Conservation (phyloP, 2,888 invertebrate genomes). For the Amblyjoppa proteus region DNA sequence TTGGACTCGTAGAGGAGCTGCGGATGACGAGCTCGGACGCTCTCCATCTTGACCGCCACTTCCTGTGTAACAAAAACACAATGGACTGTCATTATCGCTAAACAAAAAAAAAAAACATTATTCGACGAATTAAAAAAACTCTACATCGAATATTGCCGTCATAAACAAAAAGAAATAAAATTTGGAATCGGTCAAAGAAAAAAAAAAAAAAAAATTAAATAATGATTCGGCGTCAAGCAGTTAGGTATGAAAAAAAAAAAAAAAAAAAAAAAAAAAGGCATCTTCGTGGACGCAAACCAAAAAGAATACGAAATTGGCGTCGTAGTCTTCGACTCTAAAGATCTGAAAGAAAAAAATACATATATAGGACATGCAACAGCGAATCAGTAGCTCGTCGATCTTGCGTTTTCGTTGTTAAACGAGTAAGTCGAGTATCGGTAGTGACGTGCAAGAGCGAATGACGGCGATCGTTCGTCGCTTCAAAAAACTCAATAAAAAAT, state of each 20-base stretch:
- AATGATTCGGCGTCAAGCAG: background rate
- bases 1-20: constrained; percentile 99
- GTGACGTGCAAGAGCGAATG: too few species aligned
- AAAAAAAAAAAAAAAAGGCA: background rate
- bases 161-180: background rate
- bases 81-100: background rate
- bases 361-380: too few species aligned
- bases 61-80: constrained; percentile 87
- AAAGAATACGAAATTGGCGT: too few species aligned
- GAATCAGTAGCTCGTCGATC: too few species aligned
- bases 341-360: too few species aligned
- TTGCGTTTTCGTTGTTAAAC: too few species aligned
- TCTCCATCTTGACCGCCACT: constrained; percentile 99
- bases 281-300: too few species aligned
- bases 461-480: too few species aligned
- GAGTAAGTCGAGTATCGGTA: too few species aligned
- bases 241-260: background rate
- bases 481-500: too few species aligned
- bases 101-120: constrained; percentile 43
- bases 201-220: background rate
- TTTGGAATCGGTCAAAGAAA: background rate
- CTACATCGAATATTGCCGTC: background rate
- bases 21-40: constrained; percentile 98
- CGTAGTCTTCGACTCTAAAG: too few species aligned
- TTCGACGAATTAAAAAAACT: background rate